Evolutionary conservation across 92 coral and sea anemone genomes (phyloP), one percentile per base, ranked within the genome.

Genomic region (Plumapathes pennacea): DNA sequence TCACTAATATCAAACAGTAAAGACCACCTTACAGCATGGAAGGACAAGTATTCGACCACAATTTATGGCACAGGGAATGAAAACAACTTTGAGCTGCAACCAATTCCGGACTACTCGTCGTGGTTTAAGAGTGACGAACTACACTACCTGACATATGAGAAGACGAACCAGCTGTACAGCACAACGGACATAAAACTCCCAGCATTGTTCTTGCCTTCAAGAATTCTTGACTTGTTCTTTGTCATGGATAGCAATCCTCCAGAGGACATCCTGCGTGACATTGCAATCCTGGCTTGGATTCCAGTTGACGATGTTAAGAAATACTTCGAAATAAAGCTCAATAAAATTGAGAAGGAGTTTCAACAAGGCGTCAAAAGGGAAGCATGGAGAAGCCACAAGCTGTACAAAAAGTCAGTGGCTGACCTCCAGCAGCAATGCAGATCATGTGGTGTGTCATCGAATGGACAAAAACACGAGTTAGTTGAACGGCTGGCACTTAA

Each of bases 151-250:
- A 20, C 76, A n/a, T 56, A 20, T 25, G 50, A 74, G 49, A 74
- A 63, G 34, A 4, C 54, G 15, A n/a, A 7, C 2, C 36, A 28
- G 10, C 31, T 48, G 25, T 12, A n/a, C n/a, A n/a, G n/a, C n/a
- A n/a, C n/a, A 18, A 40, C 19, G 20, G 20, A 40, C 14, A 18
- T 4, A 40, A 3, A n/a, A n/a, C n/a, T 14, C 46, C n/a, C n/a
- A n/a, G n/a, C n/a, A n/a, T n/a, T 46, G 39, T 77, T 70, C 39
- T 44, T 71, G 1, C 85, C 85, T 5, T 40, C 79, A n/a, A 60
- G 62, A 21, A 43, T 78, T 25, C 64, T 70, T 18, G 53, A 53
- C 9, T 44, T n/a, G 7, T 78, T 69, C 18, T 78, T 51, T 38
- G 14, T 21, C 13, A 25, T 69, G 5, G 43, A 78, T 67, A 62